A percentile compares a stretch with the other conserved stretches of the same genome.
Conservation (phyloP, 1,140 invertebrate genomes). For the Caerostris darwini region DNA sequence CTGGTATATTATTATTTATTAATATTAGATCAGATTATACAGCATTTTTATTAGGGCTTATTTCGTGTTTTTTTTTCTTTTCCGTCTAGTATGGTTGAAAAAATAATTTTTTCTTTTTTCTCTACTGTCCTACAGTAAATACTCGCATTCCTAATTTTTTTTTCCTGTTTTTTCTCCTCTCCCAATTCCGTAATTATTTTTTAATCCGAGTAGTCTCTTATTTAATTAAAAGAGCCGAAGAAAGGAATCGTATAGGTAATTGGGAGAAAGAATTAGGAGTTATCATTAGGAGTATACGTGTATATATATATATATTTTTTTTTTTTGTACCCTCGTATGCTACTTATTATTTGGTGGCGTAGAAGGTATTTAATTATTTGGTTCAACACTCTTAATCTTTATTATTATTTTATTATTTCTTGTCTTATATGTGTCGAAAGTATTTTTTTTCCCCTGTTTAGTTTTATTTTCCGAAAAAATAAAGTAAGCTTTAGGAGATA, state of each 20-base stretch:
- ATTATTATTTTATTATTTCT: neutral
- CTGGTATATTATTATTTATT: no score
- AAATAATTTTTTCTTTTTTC: no score
- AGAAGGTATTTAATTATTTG: conserved; percentile 17
- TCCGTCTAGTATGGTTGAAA: no score
- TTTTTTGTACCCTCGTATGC: neutral
- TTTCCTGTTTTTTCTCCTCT: neutral
- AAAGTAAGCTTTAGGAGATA: no score
- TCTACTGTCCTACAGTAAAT: no score
- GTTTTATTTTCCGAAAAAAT: neutral
- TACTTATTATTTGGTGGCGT: neutral
- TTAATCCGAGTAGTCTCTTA: conserved; percentile 44
- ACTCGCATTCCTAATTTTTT: no score
- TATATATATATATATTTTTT: conserved; percentile 13
- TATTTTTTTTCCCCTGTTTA: neutral
- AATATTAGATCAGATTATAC: no score
- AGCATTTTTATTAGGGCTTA: no score
- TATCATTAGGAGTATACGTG: neutral
- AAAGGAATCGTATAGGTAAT: conserved; percentile 44
- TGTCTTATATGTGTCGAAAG: neutral
- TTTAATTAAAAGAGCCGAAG: conserved; percentile 25
- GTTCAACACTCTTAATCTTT: neutral
- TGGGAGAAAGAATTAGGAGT: neutral
- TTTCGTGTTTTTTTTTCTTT: no score
- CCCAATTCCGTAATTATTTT: conserved; percentile 35